phyloP scores from a whole-genome alignment of 2,888 invertebrate genomes.

The Pristionchus maxplancki region DNA sequence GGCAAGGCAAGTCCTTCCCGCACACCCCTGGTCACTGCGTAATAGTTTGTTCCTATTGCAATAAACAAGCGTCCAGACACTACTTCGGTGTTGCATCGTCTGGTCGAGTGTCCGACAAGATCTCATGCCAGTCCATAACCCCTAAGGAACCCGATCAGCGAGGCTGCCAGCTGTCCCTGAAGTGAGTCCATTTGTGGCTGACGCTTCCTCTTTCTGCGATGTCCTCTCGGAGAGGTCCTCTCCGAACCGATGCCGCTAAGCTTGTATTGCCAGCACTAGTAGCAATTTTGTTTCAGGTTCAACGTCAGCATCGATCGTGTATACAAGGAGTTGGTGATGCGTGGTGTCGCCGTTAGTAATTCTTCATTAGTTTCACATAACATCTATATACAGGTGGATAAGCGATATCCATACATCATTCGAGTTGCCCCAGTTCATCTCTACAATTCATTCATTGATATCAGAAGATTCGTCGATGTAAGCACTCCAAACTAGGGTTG shows the following conservation, averaged over 20 bases:
- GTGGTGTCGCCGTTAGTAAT: slow-evolving; percentile 81
- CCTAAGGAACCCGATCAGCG: slow-evolving; percentile 80
- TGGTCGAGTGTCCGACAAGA: slow-evolving; percentile 57
- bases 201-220: no score
- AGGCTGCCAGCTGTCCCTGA: slow-evolving; percentile 80
- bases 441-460: slow-evolving; percentile 80
- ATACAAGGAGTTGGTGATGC: slow-evolving; percentile 79
- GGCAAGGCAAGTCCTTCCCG: no score
- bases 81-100: slow-evolving; percentile 64
- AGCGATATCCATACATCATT: slow-evolving; percentile 80
- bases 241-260: no score
- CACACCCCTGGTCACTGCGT: no score
- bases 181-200: slow-evolving; percentile 22
- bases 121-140: slow-evolving; percentile 80
- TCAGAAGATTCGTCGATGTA: slow-evolving; percentile 66
- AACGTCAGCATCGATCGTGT: slow-evolving; percentile 78
- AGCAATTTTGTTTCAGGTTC: slow-evolving; percentile 78
- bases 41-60: no score
- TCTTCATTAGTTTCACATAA: background rate
- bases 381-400: slow-evolving; percentile 79
- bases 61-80: no score
- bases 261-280: no score
- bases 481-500: no score
- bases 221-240: no score
- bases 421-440: slow-evolving; percentile 81